Percentiles rank a stretch among this genome's conserved stretches.
Evolutionary conservation across 2,888 invertebrate species (phyloP).

Genomic region (Yponomeuta plumbellus): DNA sequence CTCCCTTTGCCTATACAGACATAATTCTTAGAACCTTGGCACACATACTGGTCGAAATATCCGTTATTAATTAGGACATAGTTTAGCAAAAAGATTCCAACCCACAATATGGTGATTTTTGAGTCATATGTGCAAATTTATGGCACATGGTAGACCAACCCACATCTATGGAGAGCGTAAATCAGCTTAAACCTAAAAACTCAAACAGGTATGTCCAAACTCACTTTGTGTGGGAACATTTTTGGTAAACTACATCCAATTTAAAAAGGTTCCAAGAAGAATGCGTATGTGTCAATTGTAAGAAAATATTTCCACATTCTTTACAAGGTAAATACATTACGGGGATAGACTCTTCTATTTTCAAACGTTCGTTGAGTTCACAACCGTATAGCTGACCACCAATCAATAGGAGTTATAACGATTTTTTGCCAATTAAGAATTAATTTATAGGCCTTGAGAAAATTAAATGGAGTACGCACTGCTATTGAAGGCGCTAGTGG

Average conservation of each 20-base stretch:
- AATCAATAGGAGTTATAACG: conserved; percentile 16
- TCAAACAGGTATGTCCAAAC: too few relatives aligned
- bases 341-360: conserved; percentile 1
- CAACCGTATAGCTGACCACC: conserved; percentile 17
- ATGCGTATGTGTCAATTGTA: not conserved
- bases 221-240: too few relatives aligned
- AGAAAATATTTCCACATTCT: not conserved
- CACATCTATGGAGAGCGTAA: too few relatives aligned
- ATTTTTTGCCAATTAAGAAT: conserved; percentile 16
- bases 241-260: too few relatives aligned
- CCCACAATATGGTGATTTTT: too few relatives aligned
- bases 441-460: conserved; percentile 15
- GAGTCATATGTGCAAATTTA: too few relatives aligned
- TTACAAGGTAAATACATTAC: not conserved
- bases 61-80: too few relatives aligned
- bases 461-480: too few relatives aligned
- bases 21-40: not conserved
- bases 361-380: not conserved
- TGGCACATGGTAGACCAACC: too few relatives aligned
- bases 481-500: too few relatives aligned
- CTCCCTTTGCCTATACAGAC: conserved; percentile 34
- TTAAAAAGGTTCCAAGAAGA: not conserved
- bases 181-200: too few relatives aligned
- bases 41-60: conserved; percentile 18
- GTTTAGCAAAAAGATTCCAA: too few relatives aligned